Percentiles rank a stretch among this genome's conserved stretches.
phyloP scores from a whole-genome alignment of 2,888 invertebrate species.

The Drosophila paramelanica region DNA sequence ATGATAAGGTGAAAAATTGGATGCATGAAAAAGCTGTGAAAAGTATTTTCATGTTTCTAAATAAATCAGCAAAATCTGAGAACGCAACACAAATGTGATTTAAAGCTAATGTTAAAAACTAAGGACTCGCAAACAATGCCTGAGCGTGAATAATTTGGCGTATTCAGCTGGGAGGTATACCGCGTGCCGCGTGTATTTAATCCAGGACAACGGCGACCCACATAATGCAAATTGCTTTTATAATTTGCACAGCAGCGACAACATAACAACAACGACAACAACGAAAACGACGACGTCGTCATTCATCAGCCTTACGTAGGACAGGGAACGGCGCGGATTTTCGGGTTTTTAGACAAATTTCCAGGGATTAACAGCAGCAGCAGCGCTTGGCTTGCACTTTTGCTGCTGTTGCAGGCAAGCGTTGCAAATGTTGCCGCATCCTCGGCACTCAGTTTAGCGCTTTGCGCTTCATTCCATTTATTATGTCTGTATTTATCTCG shows the following conservation, averaged over 20 bases:
- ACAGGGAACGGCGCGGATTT: constrained; percentile 39
- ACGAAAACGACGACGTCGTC: constrained; percentile 32
- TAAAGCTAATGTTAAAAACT: constrained; percentile 12
- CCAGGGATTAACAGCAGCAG: constrained; percentile 58
- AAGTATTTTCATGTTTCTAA: too few relatives aligned
- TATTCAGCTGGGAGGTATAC: background rate
- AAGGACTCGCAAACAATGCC: constrained; percentile 30
- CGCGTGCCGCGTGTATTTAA: constrained; percentile 29
- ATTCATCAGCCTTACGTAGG: constrained; percentile 70
- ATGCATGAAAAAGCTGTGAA: background rate
- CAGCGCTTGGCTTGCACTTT: constrained; percentile 28
- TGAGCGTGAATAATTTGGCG: constrained; percentile 39
- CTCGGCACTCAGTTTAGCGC: constrained; percentile 58
- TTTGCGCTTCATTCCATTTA: constrained; percentile 75
- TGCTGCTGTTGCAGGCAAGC: constrained; percentile 23
- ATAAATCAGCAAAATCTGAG: background rate
- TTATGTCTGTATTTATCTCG: constrained; percentile 59
- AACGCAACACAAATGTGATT: constrained; percentile 32
- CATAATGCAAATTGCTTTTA: constrained; percentile 82
- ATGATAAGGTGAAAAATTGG: too few relatives aligned
- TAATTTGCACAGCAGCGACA: constrained; percentile 78
- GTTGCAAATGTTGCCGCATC: constrained; percentile 65
- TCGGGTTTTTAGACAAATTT: constrained; percentile 69
- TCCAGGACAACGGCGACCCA: constrained; percentile 59
- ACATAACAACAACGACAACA: constrained; percentile 11